Evolutionary conservation across 1,140 invertebrate species (phyloP).

Genomic region (Neotoxoptera formosana): DNA sequence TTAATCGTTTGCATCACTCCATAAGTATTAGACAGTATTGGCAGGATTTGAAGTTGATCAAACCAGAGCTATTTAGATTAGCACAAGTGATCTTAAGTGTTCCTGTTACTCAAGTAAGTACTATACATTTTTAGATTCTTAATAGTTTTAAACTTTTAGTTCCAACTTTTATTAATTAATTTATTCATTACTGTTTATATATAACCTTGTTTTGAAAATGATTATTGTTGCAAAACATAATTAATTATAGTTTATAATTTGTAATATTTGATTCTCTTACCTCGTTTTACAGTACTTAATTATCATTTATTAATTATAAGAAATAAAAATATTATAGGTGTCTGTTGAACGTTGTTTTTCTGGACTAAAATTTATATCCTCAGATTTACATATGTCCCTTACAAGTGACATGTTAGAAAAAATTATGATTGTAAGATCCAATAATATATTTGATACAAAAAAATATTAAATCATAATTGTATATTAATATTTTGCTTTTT

Average conservation of each 20-base stretch:
- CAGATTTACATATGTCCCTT: background rate
- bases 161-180: too few relatives aligned
- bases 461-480: too few relatives aligned
- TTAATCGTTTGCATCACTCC: background rate
- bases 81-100: background rate
- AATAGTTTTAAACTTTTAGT: too few relatives aligned
- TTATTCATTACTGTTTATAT: too few relatives aligned
- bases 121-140: background rate
- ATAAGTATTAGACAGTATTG: background rate
- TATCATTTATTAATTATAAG: background rate
- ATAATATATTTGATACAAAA: slow-evolving; percentile 1
- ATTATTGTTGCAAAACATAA: too few relatives aligned
- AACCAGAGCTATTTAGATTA: slow-evolving; percentile 5
- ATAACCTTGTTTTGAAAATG: too few relatives aligned
- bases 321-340: background rate
- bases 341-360: background rate
- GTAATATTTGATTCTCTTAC: too few relatives aligned
- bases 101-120: slow-evolving; percentile 3
- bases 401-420: background rate
- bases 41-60: background rate
- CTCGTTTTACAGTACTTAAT: background rate
- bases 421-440: background rate
- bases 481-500: too few relatives aligned
- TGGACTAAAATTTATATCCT: too few relatives aligned
- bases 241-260: too few relatives aligned